These are phyloP conservation scores for Psephotus haematonotus DNA, from an alignment of 2,113 vertebrate species.

Conservation along the genomic window DNA sequence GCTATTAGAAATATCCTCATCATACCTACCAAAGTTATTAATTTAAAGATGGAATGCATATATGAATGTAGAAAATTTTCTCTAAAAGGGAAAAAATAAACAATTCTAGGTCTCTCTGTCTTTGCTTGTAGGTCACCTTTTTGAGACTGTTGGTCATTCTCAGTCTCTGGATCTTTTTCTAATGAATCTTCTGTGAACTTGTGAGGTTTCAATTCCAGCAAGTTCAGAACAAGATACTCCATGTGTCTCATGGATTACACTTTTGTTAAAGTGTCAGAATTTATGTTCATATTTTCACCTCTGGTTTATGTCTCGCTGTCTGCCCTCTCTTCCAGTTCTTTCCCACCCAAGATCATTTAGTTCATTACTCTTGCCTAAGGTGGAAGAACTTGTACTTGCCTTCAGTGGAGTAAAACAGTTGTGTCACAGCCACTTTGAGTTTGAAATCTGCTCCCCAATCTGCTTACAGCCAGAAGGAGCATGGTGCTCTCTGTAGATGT, in stretches of 20 bases:
- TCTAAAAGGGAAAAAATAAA: not conserved
- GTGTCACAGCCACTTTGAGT: not conserved
- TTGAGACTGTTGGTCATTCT: not conserved
- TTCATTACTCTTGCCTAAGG: not conserved
- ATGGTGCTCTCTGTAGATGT: not conserved
- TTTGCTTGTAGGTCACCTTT: not conserved
- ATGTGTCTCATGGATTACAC: not conserved
- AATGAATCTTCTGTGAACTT: not conserved
- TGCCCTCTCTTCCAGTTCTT: not conserved
- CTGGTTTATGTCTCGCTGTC: not conserved
- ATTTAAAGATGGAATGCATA: not conserved
- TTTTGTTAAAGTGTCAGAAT: not conserved
- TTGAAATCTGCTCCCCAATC: constrained; percentile 39
- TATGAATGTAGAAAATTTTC: not conserved
- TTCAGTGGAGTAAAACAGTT: not conserved
- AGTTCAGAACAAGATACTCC: not conserved
- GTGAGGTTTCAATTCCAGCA: not conserved
- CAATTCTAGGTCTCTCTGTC: not conserved
- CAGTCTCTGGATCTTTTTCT: not conserved
- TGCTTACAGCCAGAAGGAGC: not conserved
- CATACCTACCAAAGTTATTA: not conserved
- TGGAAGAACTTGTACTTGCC: not conserved
- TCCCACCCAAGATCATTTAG: not conserved
- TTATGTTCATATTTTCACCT: not conserved
- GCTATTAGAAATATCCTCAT: not conserved